Base-by-base conservation (phyloP, 2,888 invertebrate species). In the Malthinus seriepunctatus region DNA sequence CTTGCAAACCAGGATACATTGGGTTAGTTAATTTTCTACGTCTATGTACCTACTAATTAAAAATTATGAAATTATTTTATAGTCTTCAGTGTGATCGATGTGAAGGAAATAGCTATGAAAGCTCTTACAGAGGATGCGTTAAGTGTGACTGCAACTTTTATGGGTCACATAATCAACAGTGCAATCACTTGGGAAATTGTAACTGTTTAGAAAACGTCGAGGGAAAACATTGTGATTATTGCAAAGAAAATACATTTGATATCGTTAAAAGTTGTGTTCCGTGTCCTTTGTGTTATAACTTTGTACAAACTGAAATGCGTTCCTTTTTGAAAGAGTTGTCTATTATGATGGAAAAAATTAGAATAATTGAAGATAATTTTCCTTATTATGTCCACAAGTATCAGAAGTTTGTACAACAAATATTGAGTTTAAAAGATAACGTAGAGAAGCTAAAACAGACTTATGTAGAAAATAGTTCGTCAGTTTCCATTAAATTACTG, bases 221-320 rank as follows among this genome's bases (percentile, higher is more conserved):
- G 76, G 96, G 96, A 5, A 81, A 90, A 32, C 85, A 87, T 4
- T 97, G 97, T 76, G 93, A 97, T 77, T 86, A 92, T 34, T 97
- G 97, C 76, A 90, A 92, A 79, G 95, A 96, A 76, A 97, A 97
- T 75, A 95, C 93, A 72, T 88, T 87, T 71, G 89, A 94, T 73
- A 86, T 94, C 11, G 89, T 92, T 51, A 87, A 88, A 49, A 93
- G 93, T 9, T 92, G 92, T 67, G 82, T 88, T 44, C 87, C 91
- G 70, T 97, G 97, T 74, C 93, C 93, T 0, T 85, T 89, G 1
- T 97, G 97, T 78, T 97, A 97, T 77, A 91, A 90, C 74, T 82
- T 96, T 4, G 93, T 97, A 0, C 89, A 91, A 71, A 88, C 90
- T 60, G 23, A 23, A 23, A 23, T 23, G 2, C 23, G 23, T 3